Evolutionary conservation across 2,113 vertebrate species (phyloP), one percentile per base, ranked within the genome.

Genomic region (Camelus bactrianus): DNA sequence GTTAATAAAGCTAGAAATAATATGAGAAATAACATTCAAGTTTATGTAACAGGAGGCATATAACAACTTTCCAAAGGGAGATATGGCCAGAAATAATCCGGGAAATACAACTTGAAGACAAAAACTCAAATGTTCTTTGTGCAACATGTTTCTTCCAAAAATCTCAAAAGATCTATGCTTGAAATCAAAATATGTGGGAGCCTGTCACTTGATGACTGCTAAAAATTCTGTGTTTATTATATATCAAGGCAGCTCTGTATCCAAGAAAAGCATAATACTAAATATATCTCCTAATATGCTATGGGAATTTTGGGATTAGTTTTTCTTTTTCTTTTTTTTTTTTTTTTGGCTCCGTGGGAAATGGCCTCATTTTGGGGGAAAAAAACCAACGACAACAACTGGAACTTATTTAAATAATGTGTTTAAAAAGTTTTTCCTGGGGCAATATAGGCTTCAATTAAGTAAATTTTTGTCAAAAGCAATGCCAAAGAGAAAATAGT

Each of bases 261-360:
- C 82, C 94, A 96, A 95, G 91, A 91, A 93, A 97, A 97, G 67
- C 72, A 96, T 60, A 93, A 93, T 83, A 83, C 92, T 86, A 95
- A 96, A 93, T 83, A 80, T 76, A 96, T 82, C 52, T 94, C 83
- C 58, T 95, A 58, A 82, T 83, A n/a, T n/a, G 83, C 91, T 2
- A 7, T 89, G 86, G 80, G 54, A 85, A 96, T 96, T 97, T 97
- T 46, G 58, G 83, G 83, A 92, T 82, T 96, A 92, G 38, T 60
- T 62, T 72, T 94, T 91, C 42, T 22, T 35, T 6, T 4, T 7
- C 54, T 62, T 42, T n/a, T 72, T 7, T 56, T 70, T 73, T 73
- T 62, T 58, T 87, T 91, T 22, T 38, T 96, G 35, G 52, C 6
- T 90, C 8, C 20, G 13, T 95, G 85, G 65, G 89, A 97, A 98